These are phyloP conservation scores for Todus mexicanus DNA, from an alignment of 2,797 vertebrate species.

Conservation along the genomic window DNA sequence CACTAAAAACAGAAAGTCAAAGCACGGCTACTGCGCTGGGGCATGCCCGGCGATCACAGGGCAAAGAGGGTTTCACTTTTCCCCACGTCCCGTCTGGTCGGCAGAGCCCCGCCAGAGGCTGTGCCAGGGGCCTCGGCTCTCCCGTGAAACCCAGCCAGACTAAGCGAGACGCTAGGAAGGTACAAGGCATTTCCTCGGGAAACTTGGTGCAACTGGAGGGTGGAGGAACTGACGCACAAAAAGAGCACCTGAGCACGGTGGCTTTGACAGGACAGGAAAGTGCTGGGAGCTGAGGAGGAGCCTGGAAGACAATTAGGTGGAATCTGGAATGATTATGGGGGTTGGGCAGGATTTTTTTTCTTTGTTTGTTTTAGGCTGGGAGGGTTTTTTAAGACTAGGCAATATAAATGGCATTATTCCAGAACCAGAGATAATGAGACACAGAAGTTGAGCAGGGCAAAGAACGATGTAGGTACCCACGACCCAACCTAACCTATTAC, in stretches of 20 bases:
- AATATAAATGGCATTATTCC: background rate
- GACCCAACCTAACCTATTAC: background rate
- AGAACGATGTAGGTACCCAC: fast-evolving
- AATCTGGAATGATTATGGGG: background rate
- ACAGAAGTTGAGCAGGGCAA: background rate
- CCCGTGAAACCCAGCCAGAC: background rate
- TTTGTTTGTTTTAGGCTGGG: background rate
- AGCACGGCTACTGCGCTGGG: background rate
- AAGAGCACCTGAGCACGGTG: background rate
- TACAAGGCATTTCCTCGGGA: background rate
- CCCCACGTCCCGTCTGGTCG: background rate
- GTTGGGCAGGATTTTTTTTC: fast-evolving
- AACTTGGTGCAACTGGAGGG: background rate
- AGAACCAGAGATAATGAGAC: background rate
- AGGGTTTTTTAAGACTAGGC: background rate
- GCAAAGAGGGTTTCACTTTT: background rate
- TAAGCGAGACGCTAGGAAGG: background rate
- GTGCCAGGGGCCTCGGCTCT: background rate
- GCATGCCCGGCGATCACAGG: background rate
- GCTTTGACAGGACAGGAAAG: background rate
- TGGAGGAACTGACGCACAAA: background rate
- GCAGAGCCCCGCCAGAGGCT: background rate
- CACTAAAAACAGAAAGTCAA: background rate
- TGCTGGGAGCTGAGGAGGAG: background rate
- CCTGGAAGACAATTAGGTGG: background rate